Base-by-base conservation (phyloP, 2,797 vertebrate genomes). In the Neosilurus hyrtlii region DNA sequence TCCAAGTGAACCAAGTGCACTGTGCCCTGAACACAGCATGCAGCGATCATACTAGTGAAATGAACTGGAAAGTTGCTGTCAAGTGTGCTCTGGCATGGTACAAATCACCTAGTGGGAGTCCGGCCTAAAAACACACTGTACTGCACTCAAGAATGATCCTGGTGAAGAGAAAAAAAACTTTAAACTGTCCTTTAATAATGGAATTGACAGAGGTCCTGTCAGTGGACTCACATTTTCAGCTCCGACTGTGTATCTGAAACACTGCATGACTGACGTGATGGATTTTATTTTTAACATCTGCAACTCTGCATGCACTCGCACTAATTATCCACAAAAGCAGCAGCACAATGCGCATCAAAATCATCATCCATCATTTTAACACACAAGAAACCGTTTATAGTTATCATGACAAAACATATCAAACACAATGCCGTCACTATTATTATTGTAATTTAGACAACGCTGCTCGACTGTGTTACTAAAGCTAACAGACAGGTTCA, bases 381-480 rank as follows among this genome's bases (percentile, higher is more conserved):
- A 24, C 54, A 59, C 1, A 12, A 61, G 35, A 14, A 76, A 43
- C 6, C 2, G 62, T 24, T 49, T 37, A 49, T 62, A 59, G 49
- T 62, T 77, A 61, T 76, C 57, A 9, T 43, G 30, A 49, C 57
- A 76, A 76, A 37, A 61, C 57, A 76, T 43, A 43, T 76, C 57
- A 61, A 61, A 76, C 57, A 15, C 10, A 43, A 76, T 9, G 35
- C 12, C 12, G 16, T 8, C 8, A 24, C 35, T 61, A 61, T 43
- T 77, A 62, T 49, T 62, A 62, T 49, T 77, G 57, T 62, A 77
- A 77, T 77, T 59, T 80, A 70, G 26, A 80, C 57, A 56, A 80
- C 35, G 52, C 79, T 37, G 30, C 52, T 80, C 4, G 52, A 70
- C 79, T 68, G 54, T 43, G 52, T 70, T 80, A 80, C 59, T 80